Conservation (phyloP, 2,888 invertebrate species). For the Philereme vetulata region DNA sequence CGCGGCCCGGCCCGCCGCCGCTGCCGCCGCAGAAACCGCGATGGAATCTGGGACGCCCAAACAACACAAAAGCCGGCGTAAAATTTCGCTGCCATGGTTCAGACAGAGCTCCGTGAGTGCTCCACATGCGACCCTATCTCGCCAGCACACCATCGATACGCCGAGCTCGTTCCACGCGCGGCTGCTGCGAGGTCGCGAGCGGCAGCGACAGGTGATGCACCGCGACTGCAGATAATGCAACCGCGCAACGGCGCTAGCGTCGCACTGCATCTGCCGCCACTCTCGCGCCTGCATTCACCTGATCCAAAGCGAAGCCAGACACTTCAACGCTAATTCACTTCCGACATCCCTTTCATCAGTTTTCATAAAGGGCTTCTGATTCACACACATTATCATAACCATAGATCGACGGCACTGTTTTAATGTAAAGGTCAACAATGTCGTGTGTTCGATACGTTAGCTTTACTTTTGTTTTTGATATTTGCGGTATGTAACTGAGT, state of each 20-base stretch:
- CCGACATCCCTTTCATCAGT: conserved; percentile 22
- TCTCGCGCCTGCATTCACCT: conserved; percentile 51
- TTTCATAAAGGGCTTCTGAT: conserved; percentile 17
- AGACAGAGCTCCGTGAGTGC: conserved; percentile 90
- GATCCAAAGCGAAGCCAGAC: conserved; percentile 21
- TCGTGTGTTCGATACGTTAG: conserved; percentile 23
- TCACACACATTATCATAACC: conserved; percentile 1
- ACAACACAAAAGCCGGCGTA: conserved; percentile 89
- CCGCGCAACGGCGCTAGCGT: conserved; percentile 43
- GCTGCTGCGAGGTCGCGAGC: conserved; percentile 86
- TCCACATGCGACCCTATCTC: conserved; percentile 89
- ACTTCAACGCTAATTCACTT: conserved; percentile 8
- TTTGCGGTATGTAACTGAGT: conserved; percentile 17
- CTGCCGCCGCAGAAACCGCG: conserved; percentile 51
- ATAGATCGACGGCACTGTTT: conserved; percentile 13
- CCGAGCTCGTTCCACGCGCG: conserved; percentile 93
- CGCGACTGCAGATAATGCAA: conserved; percentile 33
- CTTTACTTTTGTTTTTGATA: conserved; percentile 9
- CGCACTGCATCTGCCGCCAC: conserved; percentile 38
- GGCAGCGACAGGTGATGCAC: conserved; percentile 79
- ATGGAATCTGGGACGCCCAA: conserved; percentile 64
- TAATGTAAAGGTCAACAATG: conserved; percentile 34
- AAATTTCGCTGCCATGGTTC: conserved; percentile 96
- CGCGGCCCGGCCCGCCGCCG: conserved; percentile 57
- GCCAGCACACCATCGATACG: conserved; percentile 96